These are phyloP conservation scores for Cyprinodon variegatus DNA, from an alignment of 2,113 vertebrate genomes.

Conservation along the genomic window DNA sequence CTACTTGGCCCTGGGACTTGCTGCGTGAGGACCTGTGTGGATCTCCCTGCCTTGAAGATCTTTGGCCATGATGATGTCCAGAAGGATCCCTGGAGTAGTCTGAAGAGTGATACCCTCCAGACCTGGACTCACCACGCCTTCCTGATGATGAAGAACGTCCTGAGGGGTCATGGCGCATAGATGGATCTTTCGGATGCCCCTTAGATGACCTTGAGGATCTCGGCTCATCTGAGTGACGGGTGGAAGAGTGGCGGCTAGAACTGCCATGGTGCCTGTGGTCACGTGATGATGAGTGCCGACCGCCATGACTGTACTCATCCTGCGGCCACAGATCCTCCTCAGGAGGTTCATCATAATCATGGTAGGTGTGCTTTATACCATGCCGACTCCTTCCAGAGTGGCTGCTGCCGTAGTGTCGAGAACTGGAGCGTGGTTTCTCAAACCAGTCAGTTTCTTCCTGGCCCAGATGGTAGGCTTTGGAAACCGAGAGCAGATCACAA, in stretches of 20 bases:
- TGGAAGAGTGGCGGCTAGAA: slow-evolving; percentile 84
- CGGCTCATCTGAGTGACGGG: slow-evolving; percentile 88
- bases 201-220: slow-evolving; percentile 86
- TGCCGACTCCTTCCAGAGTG: slow-evolving; percentile 91
- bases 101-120: slow-evolving; percentile 81
- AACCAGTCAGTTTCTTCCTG: slow-evolving; percentile 99
- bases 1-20: slow-evolving; percentile 74
- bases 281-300: slow-evolving; percentile 82
- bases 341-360: slow-evolving; percentile 93
- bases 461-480: slow-evolving; percentile 99
- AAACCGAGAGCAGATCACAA: slow-evolving; percentile 97
- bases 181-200: slow-evolving; percentile 86
- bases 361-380: slow-evolving; percentile 91
- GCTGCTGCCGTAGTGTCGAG: slow-evolving; percentile 90
- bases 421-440: slow-evolving; percentile 95
- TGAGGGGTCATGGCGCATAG: slow-evolving; percentile 86
- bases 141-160: slow-evolving; percentile 82
- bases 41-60: slow-evolving; percentile 72
- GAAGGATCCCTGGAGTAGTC: slow-evolving; percentile 87
- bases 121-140: slow-evolving; percentile 86
- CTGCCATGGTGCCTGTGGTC: slow-evolving; percentile 92
- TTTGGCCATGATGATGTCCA: slow-evolving; percentile 83
- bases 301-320: slow-evolving; percentile 87
- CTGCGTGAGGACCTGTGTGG: slow-evolving; percentile 72
- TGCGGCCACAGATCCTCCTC: slow-evolving; percentile 93